Evolutionary conservation across 2,888 invertebrate species (phyloP).

Genomic region (Encarsia formosa): DNA sequence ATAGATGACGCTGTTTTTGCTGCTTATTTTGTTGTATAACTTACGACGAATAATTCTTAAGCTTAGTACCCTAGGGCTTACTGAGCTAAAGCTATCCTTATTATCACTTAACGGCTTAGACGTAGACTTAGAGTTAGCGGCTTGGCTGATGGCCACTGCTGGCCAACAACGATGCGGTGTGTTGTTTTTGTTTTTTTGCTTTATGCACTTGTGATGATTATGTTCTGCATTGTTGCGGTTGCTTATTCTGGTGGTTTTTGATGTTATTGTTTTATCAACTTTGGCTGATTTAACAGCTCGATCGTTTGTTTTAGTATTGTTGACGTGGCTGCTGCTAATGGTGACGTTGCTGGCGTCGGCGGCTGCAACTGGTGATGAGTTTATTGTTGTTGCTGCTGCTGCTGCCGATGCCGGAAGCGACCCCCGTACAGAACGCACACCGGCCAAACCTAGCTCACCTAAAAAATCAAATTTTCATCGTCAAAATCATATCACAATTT

Average conservation of each 20-base stretch:
- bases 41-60: slow-evolving; percentile 43
- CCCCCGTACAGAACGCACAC: slow-evolving; percentile 49
- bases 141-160: slow-evolving; percentile 42
- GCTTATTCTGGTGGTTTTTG: slow-evolving; percentile 8
- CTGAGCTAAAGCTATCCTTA: slow-evolving; percentile 51
- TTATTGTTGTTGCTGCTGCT: slow-evolving; percentile 49
- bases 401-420: slow-evolving; percentile 48
- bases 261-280: background rate
- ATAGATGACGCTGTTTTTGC: background rate
- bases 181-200: slow-evolving; percentile 32
- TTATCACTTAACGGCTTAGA: slow-evolving; percentile 53
- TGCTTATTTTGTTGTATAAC: slow-evolving; percentile 5
- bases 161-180: slow-evolving; percentile 23
- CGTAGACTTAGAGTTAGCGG: slow-evolving; percentile 52
- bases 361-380: slow-evolving; percentile 14
- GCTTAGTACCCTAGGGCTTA: slow-evolving; percentile 51
- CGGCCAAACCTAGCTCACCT: slow-evolving; percentile 50
- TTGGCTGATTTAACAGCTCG: background rate
- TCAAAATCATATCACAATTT: background rate
- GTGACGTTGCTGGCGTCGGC: slow-evolving; percentile 8
- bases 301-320: slow-evolving; percentile 46
- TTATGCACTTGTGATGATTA: slow-evolving; percentile 50
- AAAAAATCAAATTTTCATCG: slow-evolving; percentile 29
- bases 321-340: slow-evolving; percentile 49
- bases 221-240: slow-evolving; percentile 50